Percentiles rank a stretch among this genome's conserved stretches.
Conservation (phyloP, 2,888 invertebrate species). For the Vannuccia rotundouncinata region DNA sequence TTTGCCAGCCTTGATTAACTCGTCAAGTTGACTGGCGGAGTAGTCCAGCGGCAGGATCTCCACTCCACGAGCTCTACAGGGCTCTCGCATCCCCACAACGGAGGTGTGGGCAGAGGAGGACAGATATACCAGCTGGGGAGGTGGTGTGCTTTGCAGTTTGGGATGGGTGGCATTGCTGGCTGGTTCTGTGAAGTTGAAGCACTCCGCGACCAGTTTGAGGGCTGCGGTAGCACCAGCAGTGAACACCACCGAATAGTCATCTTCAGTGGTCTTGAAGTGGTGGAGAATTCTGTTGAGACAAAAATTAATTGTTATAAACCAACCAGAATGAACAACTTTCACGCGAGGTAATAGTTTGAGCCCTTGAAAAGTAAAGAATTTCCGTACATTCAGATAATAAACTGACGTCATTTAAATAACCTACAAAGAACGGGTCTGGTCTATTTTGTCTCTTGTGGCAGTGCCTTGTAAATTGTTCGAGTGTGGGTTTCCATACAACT, state of each 20-base stretch:
- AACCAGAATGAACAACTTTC: not conserved
- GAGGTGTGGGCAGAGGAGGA: constrained; percentile 68
- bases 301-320: not conserved
- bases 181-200: constrained; percentile 60
- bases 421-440: constrained; percentile 72
- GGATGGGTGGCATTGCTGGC: constrained; percentile 55
- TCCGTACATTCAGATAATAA: not conserved
- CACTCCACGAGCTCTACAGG: constrained; percentile 58
- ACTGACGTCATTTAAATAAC: constrained; percentile 38
- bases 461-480: constrained; percentile 58
- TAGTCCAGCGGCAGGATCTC: constrained; percentile 43
- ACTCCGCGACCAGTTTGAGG: constrained; percentile 74
- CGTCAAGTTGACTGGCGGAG: not conserved
- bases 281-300: constrained; percentile 67
- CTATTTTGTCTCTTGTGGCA: constrained; percentile 73
- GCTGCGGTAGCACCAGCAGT: constrained; percentile 87
- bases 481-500: constrained; percentile 84
- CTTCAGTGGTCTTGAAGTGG: constrained; percentile 72
- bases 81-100: constrained; percentile 79
- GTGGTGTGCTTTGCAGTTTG: constrained; percentile 70
- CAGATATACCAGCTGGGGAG: constrained; percentile 68
- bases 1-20: not conserved
- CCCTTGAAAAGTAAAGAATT: too few relatives aligned
- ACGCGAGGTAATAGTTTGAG: too few relatives aligned
- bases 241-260: constrained; percentile 79